Evolutionary conservation across 2,888 invertebrate genomes (phyloP).

Genomic region (Sipha maydis): DNA sequence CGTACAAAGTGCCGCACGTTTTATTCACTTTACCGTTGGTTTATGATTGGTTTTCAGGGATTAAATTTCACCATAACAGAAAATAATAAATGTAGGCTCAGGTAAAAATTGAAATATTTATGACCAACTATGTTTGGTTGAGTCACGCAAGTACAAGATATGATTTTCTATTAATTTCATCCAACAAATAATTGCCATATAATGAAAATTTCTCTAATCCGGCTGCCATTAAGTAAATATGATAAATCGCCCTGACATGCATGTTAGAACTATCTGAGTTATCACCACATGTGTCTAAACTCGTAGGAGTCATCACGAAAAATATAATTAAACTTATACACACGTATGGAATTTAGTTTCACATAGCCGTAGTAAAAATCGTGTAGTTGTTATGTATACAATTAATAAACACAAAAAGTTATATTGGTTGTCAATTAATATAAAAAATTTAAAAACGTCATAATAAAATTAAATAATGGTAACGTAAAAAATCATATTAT

Average conservation of each 20-base stretch:
- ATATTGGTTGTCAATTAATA: not conserved
- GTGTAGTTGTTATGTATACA: constrained; percentile 1
- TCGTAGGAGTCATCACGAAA: constrained; percentile 4
- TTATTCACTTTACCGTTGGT: constrained; percentile 32
- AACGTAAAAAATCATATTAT: not conserved
- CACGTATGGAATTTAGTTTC: not conserved
- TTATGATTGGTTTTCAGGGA: constrained; percentile 53
- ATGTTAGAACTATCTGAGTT: constrained; percentile 9
- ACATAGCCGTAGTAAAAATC: not conserved
- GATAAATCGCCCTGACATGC: constrained; percentile 30
- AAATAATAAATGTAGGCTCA: not conserved
- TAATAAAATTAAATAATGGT: not conserved
- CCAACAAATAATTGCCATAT: constrained; percentile 19
- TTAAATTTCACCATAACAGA: constrained; percentile 43
- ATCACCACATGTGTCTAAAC: constrained; percentile 43
- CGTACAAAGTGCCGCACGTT: constrained; percentile 12
- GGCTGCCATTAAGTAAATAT: constrained; percentile 17
- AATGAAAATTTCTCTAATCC: not conserved
- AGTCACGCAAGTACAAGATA: constrained; percentile 30
- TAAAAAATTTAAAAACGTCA: not conserved
- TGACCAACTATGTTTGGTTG: not conserved
- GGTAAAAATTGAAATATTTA: constrained; percentile 3
- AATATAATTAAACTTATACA: constrained; percentile 25
- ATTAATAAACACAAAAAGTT: not conserved
- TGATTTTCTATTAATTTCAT: constrained; percentile 29